Percentiles rank a stretch among this genome's conserved stretches.
Conservation (phyloP, 2,113 vertebrate genomes). For the Marmota monax region DNA sequence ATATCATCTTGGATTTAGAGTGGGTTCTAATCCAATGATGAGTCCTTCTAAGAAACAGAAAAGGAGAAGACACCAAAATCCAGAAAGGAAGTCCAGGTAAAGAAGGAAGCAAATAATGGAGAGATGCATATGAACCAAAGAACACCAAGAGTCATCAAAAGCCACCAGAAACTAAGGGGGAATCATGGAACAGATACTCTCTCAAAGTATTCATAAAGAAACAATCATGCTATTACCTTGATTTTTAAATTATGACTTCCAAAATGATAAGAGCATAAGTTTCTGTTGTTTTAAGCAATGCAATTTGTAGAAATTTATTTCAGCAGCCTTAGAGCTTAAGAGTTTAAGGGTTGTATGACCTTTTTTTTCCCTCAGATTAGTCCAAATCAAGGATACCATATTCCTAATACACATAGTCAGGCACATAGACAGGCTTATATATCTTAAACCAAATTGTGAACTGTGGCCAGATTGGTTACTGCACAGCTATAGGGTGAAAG, state of each 20-base stretch:
- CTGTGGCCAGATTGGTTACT: neutral
- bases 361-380: neutral
- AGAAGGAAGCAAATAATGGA: neutral
- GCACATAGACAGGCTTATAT: neutral
- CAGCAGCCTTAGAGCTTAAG: neutral
- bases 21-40: neutral
- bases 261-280: neutral
- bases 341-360: neutral
- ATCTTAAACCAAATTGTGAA: neutral
- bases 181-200: neutral
- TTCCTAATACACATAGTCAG: neutral
- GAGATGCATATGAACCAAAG: neutral
- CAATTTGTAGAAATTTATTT: neutral
- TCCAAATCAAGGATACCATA: neutral
- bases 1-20: neutral
- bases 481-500: neutral
- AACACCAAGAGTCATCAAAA: neutral
- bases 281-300: neutral
- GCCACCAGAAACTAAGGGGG: neutral
- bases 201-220: neutral
- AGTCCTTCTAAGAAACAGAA: neutral
- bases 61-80: neutral
- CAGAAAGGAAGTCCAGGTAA: neutral
- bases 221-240: neutral
- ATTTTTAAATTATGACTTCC: neutral